These are phyloP conservation scores for Cantharis rufa DNA, from an alignment of 2,888 invertebrate species.

Conservation along the genomic window DNA sequence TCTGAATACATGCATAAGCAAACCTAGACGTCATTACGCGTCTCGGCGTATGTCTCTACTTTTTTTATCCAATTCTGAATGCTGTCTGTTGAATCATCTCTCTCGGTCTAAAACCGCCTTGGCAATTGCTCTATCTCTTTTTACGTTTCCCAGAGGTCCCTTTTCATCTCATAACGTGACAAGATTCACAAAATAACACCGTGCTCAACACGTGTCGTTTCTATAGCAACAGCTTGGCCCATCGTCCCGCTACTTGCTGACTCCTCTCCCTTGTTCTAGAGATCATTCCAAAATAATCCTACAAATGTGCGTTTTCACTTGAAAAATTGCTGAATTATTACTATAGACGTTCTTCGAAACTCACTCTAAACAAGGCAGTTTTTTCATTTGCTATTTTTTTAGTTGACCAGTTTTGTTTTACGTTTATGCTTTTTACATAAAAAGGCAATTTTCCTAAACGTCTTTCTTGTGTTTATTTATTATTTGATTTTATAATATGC, in stretches of 20 bases:
- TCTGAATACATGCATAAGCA: conserved; percentile 21
- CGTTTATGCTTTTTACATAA: conserved; percentile 4
- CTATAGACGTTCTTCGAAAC: conserved; percentile 33
- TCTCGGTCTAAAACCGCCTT: conserved; percentile 43
- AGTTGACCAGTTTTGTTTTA: conserved; percentile 20
- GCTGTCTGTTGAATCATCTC: conserved; percentile 40
- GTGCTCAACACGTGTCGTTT: conserved; percentile 57
- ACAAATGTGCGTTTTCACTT: conserved; percentile 47
- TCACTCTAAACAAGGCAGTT: conserved; percentile 29
- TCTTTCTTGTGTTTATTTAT: neutral
- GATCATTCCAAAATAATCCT: conserved; percentile 51
- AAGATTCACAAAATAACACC: conserved; percentile 57
- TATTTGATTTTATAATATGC: neutral
- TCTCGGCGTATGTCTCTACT: conserved; percentile 32
- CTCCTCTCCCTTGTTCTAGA: conserved; percentile 46
- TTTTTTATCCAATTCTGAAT: conserved; percentile 38
- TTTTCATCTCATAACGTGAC: conserved; percentile 58
- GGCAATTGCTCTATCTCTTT: conserved; percentile 43
- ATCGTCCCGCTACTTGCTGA: conserved; percentile 50
- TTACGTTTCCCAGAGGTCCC: conserved; percentile 52
- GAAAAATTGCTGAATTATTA: conserved; percentile 45
- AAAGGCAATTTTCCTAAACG: conserved; percentile 2
- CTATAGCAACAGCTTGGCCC: conserved; percentile 55
- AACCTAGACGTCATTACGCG: conserved; percentile 30
- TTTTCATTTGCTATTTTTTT: conserved; percentile 16